Conservation (phyloP, 2,888 invertebrate genomes). For the Cheilosia grossa region DNA sequence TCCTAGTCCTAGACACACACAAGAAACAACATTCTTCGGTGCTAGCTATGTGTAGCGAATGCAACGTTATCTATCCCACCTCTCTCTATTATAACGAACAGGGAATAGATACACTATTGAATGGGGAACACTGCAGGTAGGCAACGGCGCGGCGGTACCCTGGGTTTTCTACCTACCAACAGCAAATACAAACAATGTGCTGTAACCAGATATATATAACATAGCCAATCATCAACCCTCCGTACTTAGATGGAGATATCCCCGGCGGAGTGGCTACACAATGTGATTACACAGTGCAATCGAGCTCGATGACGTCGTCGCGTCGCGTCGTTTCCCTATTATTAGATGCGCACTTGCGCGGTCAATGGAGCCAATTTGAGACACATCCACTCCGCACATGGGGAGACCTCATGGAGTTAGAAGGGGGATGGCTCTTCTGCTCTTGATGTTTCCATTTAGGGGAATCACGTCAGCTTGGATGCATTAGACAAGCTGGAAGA, state of each 20-base stretch:
- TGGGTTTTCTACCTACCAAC: background rate
- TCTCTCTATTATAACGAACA: conserved; percentile 36
- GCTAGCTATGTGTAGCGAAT: conserved; percentile 15
- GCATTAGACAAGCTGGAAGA: conserved; percentile 1
- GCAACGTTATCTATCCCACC: conserved; percentile 65
- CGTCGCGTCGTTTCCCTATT: conserved; percentile 49
- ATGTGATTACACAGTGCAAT: conserved; percentile 51
- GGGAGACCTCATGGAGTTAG: conserved; percentile 1
- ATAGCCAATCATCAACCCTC: conserved; percentile 44
- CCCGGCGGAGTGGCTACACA: conserved; percentile 41
- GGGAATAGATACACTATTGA: conserved; percentile 60
- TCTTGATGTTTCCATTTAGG: conserved; percentile 15
- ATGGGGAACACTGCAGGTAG: conserved; percentile 4
- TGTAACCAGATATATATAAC: conserved; percentile 13
- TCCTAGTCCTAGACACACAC: conserved; percentile 62
- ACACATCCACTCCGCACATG: background rate
- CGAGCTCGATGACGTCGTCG: conserved; percentile 35
- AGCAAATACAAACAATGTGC: conserved; percentile 12
- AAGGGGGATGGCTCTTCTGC: conserved; percentile 5
- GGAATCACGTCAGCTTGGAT: background rate
- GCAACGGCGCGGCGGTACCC: conserved; percentile 16
- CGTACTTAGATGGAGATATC: conserved; percentile 43
- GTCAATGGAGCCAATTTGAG: conserved; percentile 51
- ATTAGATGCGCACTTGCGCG: conserved; percentile 72
- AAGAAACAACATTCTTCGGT: background rate